Evolutionary conservation across 2,888 invertebrate genomes (phyloP).

Genomic region (Torymus tubicola): DNA sequence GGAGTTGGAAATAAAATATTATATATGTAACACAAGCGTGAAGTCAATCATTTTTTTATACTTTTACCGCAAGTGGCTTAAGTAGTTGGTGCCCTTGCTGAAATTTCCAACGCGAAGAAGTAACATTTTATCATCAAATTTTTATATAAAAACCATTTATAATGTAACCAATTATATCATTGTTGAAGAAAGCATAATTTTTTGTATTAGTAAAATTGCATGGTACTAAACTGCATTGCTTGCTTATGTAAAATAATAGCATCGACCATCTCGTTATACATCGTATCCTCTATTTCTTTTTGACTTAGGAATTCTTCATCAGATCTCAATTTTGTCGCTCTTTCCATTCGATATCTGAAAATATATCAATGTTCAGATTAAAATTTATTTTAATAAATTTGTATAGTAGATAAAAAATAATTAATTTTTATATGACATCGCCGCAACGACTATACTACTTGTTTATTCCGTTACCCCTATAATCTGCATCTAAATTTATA

Average conservation of each 20-base stretch:
- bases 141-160: no score
- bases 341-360: constrained; percentile 3
- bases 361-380: background rate
- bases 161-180: background rate
- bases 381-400: background rate
- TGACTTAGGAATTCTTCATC: background rate
- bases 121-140: no score
- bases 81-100: no score
- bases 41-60: no score
- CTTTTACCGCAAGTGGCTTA: no score
- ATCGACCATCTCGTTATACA: constrained; percentile 5
- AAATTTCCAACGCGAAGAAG: no score
- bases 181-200: background rate
- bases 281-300: background rate
- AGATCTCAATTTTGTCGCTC: background rate
- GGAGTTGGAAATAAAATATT: no score
- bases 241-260: constrained; percentile 27
- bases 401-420: background rate
- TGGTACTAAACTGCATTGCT: constrained; percentile 24
- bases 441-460: no score
- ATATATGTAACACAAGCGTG: no score
- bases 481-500: no score
- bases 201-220: no score
- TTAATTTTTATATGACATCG: background rate
- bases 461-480: no score